A percentile compares a stretch with the other conserved stretches of the same genome.
These are phyloP conservation scores for Xiphophorus couchianus DNA, from an alignment of 2,113 vertebrate genomes.

Conservation along the genomic window DNA sequence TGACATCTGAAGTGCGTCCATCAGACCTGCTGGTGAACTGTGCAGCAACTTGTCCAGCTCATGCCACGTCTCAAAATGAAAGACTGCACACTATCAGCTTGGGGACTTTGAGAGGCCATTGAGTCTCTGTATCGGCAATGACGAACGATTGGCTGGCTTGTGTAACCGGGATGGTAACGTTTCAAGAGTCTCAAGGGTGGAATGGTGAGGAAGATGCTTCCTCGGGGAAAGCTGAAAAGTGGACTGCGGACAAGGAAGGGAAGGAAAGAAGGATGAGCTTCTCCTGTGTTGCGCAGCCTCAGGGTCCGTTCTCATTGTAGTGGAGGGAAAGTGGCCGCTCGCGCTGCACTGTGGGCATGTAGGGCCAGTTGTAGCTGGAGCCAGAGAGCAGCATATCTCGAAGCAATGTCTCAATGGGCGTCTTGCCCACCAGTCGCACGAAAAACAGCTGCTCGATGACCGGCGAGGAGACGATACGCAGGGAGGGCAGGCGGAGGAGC, in stretches of 20 bases:
- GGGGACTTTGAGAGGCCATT: conserved; percentile 22
- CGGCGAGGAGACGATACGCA: conserved; percentile 86
- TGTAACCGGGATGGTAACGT: conserved; percentile 7
- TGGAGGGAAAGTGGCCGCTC: conserved; percentile 81
- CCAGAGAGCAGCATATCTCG: conserved; percentile 89
- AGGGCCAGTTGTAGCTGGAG: conserved; percentile 88
- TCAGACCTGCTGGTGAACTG: conserved; percentile 71
- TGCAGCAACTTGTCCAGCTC: conserved; percentile 53
- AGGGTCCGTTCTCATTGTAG: conserved; percentile 84
- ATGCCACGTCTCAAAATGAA: conserved; percentile 41
- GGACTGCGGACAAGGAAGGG: conserved; percentile 16
- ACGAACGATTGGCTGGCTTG: conserved; percentile 29
- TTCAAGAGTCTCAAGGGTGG: conserved; percentile 21
- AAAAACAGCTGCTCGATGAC: conserved; percentile 92
- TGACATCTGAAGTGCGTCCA: conserved; percentile 63
- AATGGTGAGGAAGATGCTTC: conserved; percentile 49
- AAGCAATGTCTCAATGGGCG: conserved; percentile 89
- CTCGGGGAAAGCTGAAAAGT: conserved; percentile 36
- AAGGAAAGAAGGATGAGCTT: conserved; percentile 22
- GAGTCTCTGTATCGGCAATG: conserved; percentile 31
- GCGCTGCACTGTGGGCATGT: conserved; percentile 85
- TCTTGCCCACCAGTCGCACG: conserved; percentile 88
- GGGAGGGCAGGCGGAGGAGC: conserved; percentile 86
- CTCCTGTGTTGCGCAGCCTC: conserved; percentile 34
- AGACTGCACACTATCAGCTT: conserved; percentile 2